Conservation (phyloP, 2,797 vertebrate species). For the Scolopax bukidnonensis region DNA sequence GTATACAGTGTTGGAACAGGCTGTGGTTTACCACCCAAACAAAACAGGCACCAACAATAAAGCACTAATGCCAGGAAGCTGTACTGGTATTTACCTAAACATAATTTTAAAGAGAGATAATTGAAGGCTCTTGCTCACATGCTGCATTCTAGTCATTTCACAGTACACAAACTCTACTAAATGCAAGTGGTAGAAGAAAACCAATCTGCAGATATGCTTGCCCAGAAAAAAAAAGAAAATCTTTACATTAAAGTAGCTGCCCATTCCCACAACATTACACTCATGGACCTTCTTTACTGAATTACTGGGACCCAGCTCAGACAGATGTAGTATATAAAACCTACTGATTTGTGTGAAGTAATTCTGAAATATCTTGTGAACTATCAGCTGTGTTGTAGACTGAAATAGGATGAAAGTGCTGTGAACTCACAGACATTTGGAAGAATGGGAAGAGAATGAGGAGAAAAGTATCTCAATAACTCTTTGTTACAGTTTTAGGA, state of each 20-base stretch:
- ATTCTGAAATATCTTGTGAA: neutral
- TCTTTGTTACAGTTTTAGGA: neutral
- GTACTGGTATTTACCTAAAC: neutral
- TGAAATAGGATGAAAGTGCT: neutral
- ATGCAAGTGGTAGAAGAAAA: neutral
- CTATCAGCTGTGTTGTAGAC: neutral
- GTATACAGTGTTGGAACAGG: neutral
- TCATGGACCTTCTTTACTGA: neutral
- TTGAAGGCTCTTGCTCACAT: neutral
- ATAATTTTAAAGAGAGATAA: constrained; percentile 20
- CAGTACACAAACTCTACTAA: neutral
- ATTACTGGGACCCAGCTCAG: neutral
- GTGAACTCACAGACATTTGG: neutral
- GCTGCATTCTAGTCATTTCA: constrained; percentile 7
- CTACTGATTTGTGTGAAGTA: neutral
- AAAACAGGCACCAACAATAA: neutral
- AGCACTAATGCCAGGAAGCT: neutral
- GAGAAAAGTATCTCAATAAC: neutral
- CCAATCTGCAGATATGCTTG: neutral
- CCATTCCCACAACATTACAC: neutral
- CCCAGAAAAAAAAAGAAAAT: constrained; percentile 3
- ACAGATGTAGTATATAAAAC: neutral
- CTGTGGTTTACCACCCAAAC: neutral
- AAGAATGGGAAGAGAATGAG: neutral
- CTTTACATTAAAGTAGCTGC: neutral